Conservation (phyloP, 1,140 invertebrate genomes). For the Diploscapter pachys region DNA sequence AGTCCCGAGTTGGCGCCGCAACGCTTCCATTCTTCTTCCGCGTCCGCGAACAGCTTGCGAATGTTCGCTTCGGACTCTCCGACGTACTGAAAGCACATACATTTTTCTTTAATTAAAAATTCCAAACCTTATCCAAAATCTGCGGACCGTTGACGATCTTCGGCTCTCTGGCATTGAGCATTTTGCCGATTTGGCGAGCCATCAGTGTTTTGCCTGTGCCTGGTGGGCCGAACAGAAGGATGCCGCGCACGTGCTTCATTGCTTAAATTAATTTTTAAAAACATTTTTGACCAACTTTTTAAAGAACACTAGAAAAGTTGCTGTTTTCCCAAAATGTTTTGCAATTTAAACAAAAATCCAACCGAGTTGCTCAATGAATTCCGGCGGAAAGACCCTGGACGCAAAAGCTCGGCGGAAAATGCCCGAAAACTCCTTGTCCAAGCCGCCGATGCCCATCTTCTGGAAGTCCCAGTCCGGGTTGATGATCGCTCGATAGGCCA, state of each 20-base stretch:
- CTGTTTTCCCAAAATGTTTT: background rate
- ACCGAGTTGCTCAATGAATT: conserved; percentile 91
- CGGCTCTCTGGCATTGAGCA: conserved; percentile 96
- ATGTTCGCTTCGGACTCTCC: conserved; percentile 99
- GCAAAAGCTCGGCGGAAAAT: conserved; percentile 85
- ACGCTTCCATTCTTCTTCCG: conserved; percentile 94
- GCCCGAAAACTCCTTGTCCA: conserved; percentile 77
- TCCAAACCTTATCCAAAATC: conserved; percentile 83
- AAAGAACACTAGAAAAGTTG: no score
- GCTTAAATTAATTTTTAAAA: conserved; percentile 66
- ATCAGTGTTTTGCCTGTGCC: conserved; percentile 98
- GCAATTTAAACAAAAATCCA: conserved; percentile 19
- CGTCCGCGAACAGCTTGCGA: conserved; percentile 89
- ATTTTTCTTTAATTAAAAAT: background rate
- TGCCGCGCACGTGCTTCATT: conserved; percentile 92
- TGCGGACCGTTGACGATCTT: conserved; percentile 99
- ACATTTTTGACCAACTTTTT: no score
- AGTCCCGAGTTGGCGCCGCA: conserved; percentile 88
- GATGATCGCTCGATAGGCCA: conserved; percentile 73
- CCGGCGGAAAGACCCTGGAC: conserved; percentile 93
- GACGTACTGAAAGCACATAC: conserved; percentile 72
- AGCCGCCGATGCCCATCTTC: conserved; percentile 95
- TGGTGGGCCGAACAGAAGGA: conserved; percentile 89
- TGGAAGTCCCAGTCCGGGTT: conserved; percentile 98
- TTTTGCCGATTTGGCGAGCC: conserved; percentile 97